Conservation (phyloP, 2,888 invertebrate genomes). For the Tanypteryx hageni region DNA sequence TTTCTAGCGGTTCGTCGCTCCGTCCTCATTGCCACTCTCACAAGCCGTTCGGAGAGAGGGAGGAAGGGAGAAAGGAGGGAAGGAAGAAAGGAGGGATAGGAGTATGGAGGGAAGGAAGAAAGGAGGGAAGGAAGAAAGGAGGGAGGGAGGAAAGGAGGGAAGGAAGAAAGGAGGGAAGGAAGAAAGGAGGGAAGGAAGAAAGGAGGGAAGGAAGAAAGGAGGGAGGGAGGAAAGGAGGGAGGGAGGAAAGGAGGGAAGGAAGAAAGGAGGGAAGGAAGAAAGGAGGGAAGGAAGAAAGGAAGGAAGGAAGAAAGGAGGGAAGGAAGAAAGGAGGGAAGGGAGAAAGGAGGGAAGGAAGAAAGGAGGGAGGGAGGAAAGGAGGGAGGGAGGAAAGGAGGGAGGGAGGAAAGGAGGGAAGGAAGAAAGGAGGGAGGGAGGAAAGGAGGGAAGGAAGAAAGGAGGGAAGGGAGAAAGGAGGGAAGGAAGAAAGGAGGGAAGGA, state of each 20-base stretch:
- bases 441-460: background rate
- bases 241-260: background rate
- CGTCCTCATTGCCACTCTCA: slow-evolving; percentile 14
- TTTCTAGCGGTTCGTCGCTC: background rate
- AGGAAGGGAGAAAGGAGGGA: background rate
- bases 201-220: background rate
- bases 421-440: background rate
- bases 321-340: too few relatives aligned
- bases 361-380: background rate
- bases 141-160: background rate
- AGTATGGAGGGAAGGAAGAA: background rate
- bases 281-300: background rate
- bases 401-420: background rate
- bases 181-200: background rate
- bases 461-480: background rate
- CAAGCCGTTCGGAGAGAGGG: background rate
- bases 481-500: too few relatives aligned
- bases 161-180: background rate
- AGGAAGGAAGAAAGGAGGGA: too few relatives aligned
- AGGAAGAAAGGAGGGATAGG: background rate
- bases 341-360: background rate
- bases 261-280: too few relatives aligned
- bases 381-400: background rate
- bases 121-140: too few relatives aligned
- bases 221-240: background rate